Base-by-base conservation (phyloP, 2,888 invertebrate genomes). In the Epistrophe grossulariae region DNA sequence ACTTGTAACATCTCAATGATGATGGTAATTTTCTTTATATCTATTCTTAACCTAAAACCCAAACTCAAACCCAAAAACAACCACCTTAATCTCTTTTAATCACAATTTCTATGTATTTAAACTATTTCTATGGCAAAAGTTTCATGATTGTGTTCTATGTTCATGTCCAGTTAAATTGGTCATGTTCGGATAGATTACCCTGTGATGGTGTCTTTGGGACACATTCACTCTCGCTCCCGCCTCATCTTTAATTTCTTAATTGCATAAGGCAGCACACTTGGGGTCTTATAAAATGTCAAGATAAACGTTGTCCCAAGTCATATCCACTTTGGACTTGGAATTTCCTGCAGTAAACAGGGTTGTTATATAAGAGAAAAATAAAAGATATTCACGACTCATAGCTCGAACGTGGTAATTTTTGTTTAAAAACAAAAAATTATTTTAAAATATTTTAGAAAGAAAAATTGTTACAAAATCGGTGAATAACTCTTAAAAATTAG, bases 191-290 rank as follows among this genome's bases (percentile, higher is more conserved):
- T n/a, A 50, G 48, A 40, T 52, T 40, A 66, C 24, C 57, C 15
- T n/a, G n/a, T 11, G 9, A 6, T 55, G 28, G n/a, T 55, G 43
- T 57, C 60, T 15, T 45, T 70, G n/a, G 76, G 70, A 38, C 19
- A 45, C 17, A n/a, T 55, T 3, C 24, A 24, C 24, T 24, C 24
- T 2, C 24, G 3, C 50, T 60, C 11, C 19, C 11, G n/a, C 48
- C 35, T 52, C 66, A 35, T 24, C 72, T 72, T 71, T 79, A 79
- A 84, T 71, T 79, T 84, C 79, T 84, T 79, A 84, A 84, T 84
- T 84, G 74, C 71, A 71, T 50, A 35, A 72, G 40, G 57, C 57
- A 71, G 71, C 70, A 50, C 68, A 50, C 68, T 28, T 62, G 70
- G 70, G 45, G 59, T 35, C 24, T 55, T 48, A 48, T 40, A 48